Conservation (phyloP, 2,888 invertebrate species). For the Nymphalis urticae region DNA sequence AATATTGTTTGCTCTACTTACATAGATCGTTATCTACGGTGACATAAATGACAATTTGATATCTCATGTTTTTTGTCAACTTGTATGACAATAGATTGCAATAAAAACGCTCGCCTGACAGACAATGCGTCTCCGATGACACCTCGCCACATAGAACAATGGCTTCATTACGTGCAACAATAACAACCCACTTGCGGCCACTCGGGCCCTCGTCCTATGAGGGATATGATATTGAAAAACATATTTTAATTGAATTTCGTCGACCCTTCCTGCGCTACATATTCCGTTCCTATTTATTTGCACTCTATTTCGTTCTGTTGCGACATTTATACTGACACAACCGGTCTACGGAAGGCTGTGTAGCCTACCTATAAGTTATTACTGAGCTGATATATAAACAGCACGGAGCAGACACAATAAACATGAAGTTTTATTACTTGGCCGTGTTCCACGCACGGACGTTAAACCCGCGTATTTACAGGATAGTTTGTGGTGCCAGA, state of each 20-base stretch:
- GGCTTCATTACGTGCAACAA: conserved; percentile 71
- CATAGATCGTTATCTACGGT: not conserved
- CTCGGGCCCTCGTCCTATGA: conserved; percentile 40
- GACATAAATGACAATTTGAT: conserved; percentile 2
- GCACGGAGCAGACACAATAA: conserved; percentile 71
- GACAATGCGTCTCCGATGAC: conserved; percentile 69
- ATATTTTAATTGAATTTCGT: conserved; percentile 53
- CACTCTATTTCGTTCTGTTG: conserved; percentile 38
- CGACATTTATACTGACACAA: conserved; percentile 43
- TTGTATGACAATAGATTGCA: conserved; percentile 52
- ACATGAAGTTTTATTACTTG: conserved; percentile 81
- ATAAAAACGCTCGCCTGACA: conserved; percentile 61
- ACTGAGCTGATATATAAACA: conserved; percentile 56
- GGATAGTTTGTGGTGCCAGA: conserved; percentile 59
- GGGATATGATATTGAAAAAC: conserved; percentile 50
- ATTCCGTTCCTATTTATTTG: conserved; percentile 39
- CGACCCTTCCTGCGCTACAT: conserved; percentile 39
- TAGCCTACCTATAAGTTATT: conserved; percentile 49
- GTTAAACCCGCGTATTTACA: conserved; percentile 74
- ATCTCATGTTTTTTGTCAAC: conserved; percentile 25
- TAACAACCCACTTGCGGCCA: conserved; percentile 57
- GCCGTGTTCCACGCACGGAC: conserved; percentile 77
- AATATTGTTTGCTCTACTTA: not conserved
- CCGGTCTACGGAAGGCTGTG: conserved; percentile 51
- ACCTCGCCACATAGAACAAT: conserved; percentile 66